phyloP scores from a whole-genome alignment of 2,797 vertebrate genomes.

The Lepilemur ruficaudatus region DNA sequence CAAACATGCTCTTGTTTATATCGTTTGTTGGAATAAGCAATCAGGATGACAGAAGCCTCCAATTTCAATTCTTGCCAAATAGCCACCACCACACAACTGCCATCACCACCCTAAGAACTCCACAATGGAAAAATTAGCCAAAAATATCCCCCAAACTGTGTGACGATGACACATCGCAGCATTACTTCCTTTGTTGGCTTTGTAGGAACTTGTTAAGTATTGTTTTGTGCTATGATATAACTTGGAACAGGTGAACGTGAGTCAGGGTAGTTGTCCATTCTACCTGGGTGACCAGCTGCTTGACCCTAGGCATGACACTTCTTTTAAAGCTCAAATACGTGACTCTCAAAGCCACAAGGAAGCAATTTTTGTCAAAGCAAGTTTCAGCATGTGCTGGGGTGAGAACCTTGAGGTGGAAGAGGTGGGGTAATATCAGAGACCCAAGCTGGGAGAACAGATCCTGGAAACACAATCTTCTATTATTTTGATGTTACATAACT shows the following conservation, averaged over 20 bases:
- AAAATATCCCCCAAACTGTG: constrained; percentile 12
- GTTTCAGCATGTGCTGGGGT: background rate
- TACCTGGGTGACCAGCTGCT: constrained; percentile 8
- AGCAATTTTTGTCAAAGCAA: constrained; percentile 33
- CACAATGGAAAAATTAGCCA: constrained; percentile 14
- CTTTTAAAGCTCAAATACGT: constrained; percentile 32
- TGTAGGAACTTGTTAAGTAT: background rate
- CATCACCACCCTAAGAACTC: background rate
- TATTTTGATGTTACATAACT: constrained; percentile 4
- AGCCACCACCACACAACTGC: constrained; percentile 1
- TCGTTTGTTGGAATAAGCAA: background rate
- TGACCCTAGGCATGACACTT: background rate
- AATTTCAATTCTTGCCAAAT: constrained; percentile 33
- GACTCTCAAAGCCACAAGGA: constrained; percentile 39
- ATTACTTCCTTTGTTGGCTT: constrained; percentile 12
- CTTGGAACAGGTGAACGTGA: constrained; percentile 47
- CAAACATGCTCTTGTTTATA: background rate
- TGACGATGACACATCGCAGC: constrained; percentile 31
- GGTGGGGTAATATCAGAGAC: background rate
- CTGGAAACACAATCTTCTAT: background rate
- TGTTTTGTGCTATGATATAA: constrained; percentile 22
- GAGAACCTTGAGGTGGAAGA: background rate
- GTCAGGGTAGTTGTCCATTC: constrained; percentile 16
- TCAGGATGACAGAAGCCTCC: constrained; percentile 32
- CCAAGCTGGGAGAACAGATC: background rate